Conservation (phyloP, 2,888 invertebrate species). For the Scaptomyza reducta region DNA sequence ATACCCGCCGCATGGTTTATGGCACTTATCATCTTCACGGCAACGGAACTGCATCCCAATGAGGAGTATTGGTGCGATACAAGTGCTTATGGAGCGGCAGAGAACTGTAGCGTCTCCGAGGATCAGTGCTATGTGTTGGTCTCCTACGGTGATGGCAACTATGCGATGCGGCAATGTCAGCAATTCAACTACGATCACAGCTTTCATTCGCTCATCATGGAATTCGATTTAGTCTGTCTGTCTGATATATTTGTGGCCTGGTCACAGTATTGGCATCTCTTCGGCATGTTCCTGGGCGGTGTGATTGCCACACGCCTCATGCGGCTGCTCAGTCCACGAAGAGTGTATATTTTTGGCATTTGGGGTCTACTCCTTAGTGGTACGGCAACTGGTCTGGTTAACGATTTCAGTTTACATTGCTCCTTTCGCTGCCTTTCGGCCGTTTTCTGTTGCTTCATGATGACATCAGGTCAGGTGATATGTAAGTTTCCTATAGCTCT, state of each 20-base stretch:
- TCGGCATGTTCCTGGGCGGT: conserved; percentile 84
- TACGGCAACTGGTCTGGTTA: conserved; percentile 81
- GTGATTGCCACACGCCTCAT: conserved; percentile 83
- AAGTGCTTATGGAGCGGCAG: conserved; percentile 20
- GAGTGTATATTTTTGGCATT: conserved; percentile 82
- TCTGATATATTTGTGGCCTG: conserved; percentile 84
- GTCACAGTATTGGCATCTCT: conserved; percentile 85
- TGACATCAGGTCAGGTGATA: conserved; percentile 84
- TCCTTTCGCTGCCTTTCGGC: conserved; percentile 83
- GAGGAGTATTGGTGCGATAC: conserved; percentile 76
- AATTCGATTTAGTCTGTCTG: conserved; percentile 84
- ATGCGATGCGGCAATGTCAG: conserved; percentile 63
- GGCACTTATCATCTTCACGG: conserved; percentile 85
- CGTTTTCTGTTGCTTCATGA: conserved; percentile 84
- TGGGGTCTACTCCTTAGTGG: conserved; percentile 82
- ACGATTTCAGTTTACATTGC: conserved; percentile 83
- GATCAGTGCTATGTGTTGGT: conserved; percentile 77
- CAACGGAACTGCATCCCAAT: conserved; percentile 81
- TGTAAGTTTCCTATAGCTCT: conserved; percentile 73
- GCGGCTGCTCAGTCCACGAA: conserved; percentile 82
- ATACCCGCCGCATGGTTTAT: conserved; percentile 85
- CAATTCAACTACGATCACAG: conserved; percentile 72
- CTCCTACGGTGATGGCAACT: conserved; percentile 50
- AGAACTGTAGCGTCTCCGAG: conserved; percentile 62
- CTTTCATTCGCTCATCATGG: conserved; percentile 82